Percentiles rank a stretch among this genome's conserved stretches.
These are phyloP conservation scores for Pogonomyrmex californicus DNA, from an alignment of 1,140 invertebrate genomes.

Conservation along the genomic window DNA sequence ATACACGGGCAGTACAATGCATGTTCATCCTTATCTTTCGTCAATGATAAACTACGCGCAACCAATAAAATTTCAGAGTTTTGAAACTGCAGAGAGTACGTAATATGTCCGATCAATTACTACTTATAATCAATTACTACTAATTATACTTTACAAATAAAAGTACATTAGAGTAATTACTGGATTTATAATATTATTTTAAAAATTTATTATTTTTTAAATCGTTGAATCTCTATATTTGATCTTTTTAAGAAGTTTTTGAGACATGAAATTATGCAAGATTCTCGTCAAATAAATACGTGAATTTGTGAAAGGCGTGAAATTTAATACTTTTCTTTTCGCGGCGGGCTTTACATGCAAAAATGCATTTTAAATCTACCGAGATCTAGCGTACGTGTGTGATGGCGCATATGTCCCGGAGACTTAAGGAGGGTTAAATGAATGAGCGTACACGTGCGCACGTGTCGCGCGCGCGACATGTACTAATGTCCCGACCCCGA, in stretches of 20 bases:
- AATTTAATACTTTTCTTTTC: background rate
- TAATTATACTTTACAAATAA: background rate
- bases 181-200: background rate
- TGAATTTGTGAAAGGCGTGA: background rate
- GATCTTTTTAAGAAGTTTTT: background rate
- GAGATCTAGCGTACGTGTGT: background rate
- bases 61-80: conserved; percentile 99
- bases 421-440: conserved; percentile 57
- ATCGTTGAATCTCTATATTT: background rate
- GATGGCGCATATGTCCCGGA: background rate
- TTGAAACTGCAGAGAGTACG: conserved; percentile 97
- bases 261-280: background rate
- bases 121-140: too few species aligned
- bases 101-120: conserved; percentile 61
- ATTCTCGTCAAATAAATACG: background rate
- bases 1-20: conserved; percentile 99
- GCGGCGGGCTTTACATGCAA: background rate
- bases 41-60: conserved; percentile 99
- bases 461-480: conserved; percentile 46
- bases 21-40: conserved; percentile 99
- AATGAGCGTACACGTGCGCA: conserved; percentile 45
- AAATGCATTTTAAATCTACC: conserved; percentile 12
- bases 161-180: background rate
- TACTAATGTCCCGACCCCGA: conserved; percentile 63
- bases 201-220: conserved; percentile 13